phyloP scores from a whole-genome alignment of 2,113 vertebrate genomes.

The Dryoscopus gambensis region DNA sequence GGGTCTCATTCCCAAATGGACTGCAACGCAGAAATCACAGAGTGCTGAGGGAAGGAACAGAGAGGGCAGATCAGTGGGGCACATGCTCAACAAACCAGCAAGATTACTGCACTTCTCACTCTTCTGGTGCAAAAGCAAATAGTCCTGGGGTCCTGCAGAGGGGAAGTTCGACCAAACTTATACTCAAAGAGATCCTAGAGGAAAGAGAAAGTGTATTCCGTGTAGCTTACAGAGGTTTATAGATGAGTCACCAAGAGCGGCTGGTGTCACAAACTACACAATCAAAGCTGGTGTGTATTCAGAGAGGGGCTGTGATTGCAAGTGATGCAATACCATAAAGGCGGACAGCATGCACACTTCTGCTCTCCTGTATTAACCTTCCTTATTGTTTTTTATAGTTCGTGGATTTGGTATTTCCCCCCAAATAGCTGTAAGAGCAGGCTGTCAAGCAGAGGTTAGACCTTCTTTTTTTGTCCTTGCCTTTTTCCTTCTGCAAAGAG shows the following conservation, averaged over 20 bases:
- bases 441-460: not conserved
- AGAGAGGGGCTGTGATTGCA: not conserved
- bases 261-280: not conserved
- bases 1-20: not conserved
- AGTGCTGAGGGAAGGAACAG: not conserved
- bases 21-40: not conserved
- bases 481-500: not conserved
- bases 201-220: not conserved
- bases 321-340: not conserved
- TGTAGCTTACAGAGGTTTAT: not conserved
- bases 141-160: not conserved
- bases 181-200: not conserved
- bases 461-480: not conserved
- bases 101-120: not conserved
- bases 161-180: not conserved
- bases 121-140: not conserved
- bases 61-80: not conserved
- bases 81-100: fast-evolving
- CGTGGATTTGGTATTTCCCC: not conserved
- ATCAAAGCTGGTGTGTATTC: not conserved
- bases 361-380: not conserved
- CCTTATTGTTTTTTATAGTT: not conserved
- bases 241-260: not conserved
- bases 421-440: not conserved
- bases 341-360: not conserved